These are phyloP conservation scores for Leptoclinus maculatus DNA, from an alignment of 2,797 vertebrate species.

Conservation along the genomic window DNA sequence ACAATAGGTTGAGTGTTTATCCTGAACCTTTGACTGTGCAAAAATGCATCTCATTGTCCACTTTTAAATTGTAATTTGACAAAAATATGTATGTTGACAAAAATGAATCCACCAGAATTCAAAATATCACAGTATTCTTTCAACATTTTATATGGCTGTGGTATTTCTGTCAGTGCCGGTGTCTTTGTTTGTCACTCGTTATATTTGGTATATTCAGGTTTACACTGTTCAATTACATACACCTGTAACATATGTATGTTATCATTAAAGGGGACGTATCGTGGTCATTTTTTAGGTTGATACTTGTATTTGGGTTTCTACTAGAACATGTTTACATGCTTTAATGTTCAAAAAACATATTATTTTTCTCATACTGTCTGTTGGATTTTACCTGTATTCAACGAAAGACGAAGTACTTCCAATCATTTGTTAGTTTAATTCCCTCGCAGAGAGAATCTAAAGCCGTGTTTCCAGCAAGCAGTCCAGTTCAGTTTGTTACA, in stretches of 20 bases:
- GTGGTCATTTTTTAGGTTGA: neutral
- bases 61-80: neutral
- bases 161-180: neutral
- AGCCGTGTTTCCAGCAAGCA: neutral
- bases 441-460: neutral
- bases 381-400: neutral
- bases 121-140: neutral
- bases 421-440: neutral
- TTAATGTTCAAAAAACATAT: neutral
- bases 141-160: neutral
- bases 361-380: neutral
- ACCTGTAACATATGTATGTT: neutral
- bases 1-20: neutral
- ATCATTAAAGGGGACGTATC: neutral
- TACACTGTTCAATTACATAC: neutral
- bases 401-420: neutral
- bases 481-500: neutral
- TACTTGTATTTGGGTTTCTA: neutral
- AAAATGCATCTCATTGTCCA: neutral
- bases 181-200: neutral
- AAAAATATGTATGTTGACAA: neutral
- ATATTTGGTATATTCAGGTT: neutral
- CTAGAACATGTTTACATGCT: neutral
- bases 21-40: neutral
- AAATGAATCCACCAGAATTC: neutral